These are phyloP conservation scores for Thereva unica DNA, from an alignment of 2,888 invertebrate genomes.

Conservation along the genomic window DNA sequence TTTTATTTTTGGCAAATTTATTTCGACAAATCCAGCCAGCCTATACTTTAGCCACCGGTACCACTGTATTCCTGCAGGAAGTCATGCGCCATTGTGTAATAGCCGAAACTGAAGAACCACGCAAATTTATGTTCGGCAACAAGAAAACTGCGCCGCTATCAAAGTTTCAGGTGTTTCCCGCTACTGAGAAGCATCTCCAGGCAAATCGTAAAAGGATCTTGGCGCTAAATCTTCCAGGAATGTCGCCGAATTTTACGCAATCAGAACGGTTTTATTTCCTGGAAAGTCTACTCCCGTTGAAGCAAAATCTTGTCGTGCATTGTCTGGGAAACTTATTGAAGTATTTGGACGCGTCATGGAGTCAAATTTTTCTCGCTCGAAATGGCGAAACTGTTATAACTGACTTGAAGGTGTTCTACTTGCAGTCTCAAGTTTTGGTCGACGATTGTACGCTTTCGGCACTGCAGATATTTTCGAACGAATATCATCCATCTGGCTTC, in stretches of 20 bases:
- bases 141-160: conserved; percentile 3
- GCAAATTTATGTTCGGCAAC: conserved; percentile 29
- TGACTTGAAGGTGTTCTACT: conserved; percentile 49
- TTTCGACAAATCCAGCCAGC: conserved; percentile 41
- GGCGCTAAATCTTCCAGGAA: conserved; percentile 41
- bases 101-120: conserved; percentile 28
- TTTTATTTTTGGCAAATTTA: conserved; percentile 39
- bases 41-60: conserved; percentile 41
- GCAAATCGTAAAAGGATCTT: conserved; percentile 39
- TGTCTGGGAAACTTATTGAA: conserved; percentile 43
- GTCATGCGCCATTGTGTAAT: conserved; percentile 35
- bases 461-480: conserved; percentile 66
- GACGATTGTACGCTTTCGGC: conserved; percentile 66
- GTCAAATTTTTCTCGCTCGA: conserved; percentile 19
- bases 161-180: conserved; percentile 39
- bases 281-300: conserved; percentile 42
- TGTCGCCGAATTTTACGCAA: conserved; percentile 26
- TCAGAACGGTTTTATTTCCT: conserved; percentile 40
- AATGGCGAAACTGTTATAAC: conserved; percentile 38
- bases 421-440: conserved; percentile 64
- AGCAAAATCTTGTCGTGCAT: conserved; percentile 40
- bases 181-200: conserved; percentile 36
- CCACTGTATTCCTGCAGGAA: conserved; percentile 39
- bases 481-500: conserved; percentile 63
- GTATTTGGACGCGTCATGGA: conserved; percentile 41